Percentiles rank a stretch among this genome's conserved stretches.
These are phyloP conservation scores for Podarcis muralis DNA, from an alignment of 2,113 vertebrate species.

Conservation along the genomic window DNA sequence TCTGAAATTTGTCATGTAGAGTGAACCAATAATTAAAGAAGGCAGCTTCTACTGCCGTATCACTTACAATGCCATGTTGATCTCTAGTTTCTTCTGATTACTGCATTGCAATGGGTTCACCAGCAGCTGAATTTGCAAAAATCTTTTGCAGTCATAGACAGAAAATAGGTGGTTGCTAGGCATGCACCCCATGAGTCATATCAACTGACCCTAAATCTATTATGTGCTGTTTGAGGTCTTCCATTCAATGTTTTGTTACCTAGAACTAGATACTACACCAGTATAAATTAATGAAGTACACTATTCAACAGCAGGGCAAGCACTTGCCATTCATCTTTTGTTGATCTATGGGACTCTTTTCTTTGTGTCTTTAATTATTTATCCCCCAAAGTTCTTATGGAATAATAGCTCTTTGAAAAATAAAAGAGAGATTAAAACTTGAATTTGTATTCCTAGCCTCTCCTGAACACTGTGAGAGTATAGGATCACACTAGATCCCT, in stretches of 20 bases:
- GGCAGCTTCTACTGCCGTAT: background rate
- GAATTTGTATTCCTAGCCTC: slow-evolving; percentile 31
- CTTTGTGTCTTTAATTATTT: slow-evolving; percentile 36
- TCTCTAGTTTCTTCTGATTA: too few relatives aligned
- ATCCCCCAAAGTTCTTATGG: slow-evolving; percentile 1
- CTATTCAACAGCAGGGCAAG: slow-evolving; percentile 36
- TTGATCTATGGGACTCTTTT: slow-evolving; percentile 34
- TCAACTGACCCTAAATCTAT: background rate
- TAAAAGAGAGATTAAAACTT: slow-evolving; percentile 9
- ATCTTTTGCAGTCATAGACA: too few relatives aligned
- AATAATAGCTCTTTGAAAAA: slow-evolving; percentile 8
- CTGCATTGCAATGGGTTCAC: too few relatives aligned
- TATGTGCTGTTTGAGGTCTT: slow-evolving; percentile 21
- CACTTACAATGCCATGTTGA: background rate
- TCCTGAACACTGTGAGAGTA: background rate
- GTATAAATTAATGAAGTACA: slow-evolving; percentile 47
- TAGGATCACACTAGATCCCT: background rate
- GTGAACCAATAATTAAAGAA: background rate
- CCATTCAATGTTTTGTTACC: background rate
- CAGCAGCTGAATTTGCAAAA: too few relatives aligned
- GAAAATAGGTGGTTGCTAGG: too few relatives aligned
- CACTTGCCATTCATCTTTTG: background rate
- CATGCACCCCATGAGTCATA: background rate
- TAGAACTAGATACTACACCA: slow-evolving; percentile 40
- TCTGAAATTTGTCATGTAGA: background rate